Evolutionary conservation across 2,797 vertebrate genomes (phyloP).

Genomic region (Phyllotis vaccarum): DNA sequence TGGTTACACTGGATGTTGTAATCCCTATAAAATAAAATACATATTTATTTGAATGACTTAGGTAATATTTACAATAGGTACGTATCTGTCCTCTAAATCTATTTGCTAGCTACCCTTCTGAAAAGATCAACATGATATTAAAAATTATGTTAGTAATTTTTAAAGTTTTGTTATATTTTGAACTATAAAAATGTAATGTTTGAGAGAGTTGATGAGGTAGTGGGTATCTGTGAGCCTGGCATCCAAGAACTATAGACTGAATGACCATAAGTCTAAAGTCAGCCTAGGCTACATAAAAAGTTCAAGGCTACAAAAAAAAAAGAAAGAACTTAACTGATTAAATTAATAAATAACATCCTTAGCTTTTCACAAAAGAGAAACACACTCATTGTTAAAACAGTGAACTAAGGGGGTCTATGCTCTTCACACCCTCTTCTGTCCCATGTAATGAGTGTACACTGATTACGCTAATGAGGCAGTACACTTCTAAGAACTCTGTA

Average conservation of each 20-base stretch:
- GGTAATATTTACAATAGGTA: conserved; percentile 45
- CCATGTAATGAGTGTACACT: background rate
- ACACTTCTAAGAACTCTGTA: background rate
- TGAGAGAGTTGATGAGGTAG: conserved; percentile 2
- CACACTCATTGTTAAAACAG: conserved; percentile 7
- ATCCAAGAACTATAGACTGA: background rate
- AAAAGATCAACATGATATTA: conserved; percentile 43
- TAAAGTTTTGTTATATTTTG: conserved; percentile 39
- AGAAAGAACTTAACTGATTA: background rate
- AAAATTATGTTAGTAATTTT: conserved; percentile 50
- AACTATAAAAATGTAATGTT: conserved; percentile 53
- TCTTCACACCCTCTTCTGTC: background rate
- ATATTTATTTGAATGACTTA: conserved; percentile 63
- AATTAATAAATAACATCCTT: conserved; percentile 27
- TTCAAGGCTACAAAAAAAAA: conserved; percentile 5
- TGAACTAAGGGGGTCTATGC: background rate
- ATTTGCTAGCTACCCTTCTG: conserved; percentile 10
- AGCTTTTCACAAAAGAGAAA: background rate
- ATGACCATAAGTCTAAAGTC: background rate
- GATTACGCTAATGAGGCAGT: background rate
- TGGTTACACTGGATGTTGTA: conserved; percentile 86
- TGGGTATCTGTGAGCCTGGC: background rate
- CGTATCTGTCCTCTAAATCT: conserved; percentile 25
- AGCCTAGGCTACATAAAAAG: background rate
- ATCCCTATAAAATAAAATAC: conserved; percentile 83